These are phyloP conservation scores for Numenius arquata DNA, from an alignment of 2,113 vertebrate species.

Conservation along the genomic window DNA sequence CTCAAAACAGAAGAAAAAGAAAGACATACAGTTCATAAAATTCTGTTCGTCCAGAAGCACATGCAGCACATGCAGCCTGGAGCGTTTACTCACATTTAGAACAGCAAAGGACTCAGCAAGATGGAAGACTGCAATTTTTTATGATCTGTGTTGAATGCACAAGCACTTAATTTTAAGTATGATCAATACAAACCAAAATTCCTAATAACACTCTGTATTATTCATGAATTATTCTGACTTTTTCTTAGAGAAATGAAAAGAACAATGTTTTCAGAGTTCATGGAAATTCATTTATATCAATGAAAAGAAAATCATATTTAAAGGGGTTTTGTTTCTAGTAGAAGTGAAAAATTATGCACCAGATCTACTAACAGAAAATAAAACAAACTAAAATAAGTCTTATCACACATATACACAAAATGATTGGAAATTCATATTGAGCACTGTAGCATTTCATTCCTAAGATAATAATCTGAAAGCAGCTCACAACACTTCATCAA, in stretches of 20 bases:
- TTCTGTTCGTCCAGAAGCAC: background rate
- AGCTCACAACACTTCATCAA: background rate
- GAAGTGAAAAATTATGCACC: background rate
- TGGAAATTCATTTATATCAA: background rate
- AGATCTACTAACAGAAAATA: background rate
- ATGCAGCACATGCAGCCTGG: background rate
- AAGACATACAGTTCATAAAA: background rate
- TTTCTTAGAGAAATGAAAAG: background rate
- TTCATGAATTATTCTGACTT: background rate
- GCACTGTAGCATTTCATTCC: background rate
- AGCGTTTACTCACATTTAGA: background rate
- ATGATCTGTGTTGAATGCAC: background rate
- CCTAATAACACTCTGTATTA: background rate
- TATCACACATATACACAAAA: background rate
- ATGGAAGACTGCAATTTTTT: background rate
- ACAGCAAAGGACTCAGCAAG: background rate
- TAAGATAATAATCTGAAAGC: background rate
- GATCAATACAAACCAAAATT: background rate
- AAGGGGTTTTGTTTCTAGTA: background rate
- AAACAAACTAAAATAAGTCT: background rate
- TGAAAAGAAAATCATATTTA: background rate
- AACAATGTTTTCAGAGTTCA: background rate
- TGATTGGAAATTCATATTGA: slow-evolving; percentile 1
- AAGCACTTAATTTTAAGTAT: background rate
- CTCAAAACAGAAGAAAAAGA: background rate